Percentiles rank a stretch among this genome's conserved stretches.
Conservation (phyloP, 2,113 vertebrate genomes). For the Trachemys scripta region DNA sequence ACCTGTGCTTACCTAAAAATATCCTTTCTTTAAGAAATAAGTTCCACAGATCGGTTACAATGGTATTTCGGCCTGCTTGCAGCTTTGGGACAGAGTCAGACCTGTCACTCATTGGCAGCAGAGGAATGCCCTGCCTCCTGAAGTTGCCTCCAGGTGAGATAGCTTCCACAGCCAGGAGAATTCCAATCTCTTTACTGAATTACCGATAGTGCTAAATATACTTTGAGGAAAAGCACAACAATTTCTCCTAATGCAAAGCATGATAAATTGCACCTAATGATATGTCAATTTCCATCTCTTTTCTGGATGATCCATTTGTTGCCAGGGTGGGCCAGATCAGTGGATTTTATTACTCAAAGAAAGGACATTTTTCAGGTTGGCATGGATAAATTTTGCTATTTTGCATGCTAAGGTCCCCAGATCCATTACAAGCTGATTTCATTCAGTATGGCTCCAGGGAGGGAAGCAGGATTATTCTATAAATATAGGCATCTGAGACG, state of each 20-base stretch:
- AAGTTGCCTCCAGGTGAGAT: background rate
- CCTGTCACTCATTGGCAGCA: background rate
- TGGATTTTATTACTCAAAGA: background rate
- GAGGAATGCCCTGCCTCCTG: background rate
- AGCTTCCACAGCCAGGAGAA: background rate
- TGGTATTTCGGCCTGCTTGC: background rate
- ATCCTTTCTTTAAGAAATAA: background rate
- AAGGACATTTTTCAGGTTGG: background rate
- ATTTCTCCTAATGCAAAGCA: background rate
- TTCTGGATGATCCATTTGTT: background rate
- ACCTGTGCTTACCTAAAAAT: background rate
- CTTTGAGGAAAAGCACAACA: background rate
- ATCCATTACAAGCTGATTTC: background rate
- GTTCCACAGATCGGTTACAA: background rate
- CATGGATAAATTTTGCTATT: background rate
- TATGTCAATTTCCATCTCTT: background rate
- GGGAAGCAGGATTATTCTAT: background rate
- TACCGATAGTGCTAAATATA: background rate
- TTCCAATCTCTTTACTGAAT: background rate
- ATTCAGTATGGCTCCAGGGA: background rate
- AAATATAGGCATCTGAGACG: background rate
- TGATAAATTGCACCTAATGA: background rate
- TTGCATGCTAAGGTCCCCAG: background rate
- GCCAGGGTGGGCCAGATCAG: background rate
- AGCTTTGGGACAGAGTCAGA: background rate